These are phyloP conservation scores for Yoshiicerus persimilis DNA, from an alignment of 1,140 invertebrate genomes.

Conservation along the genomic window DNA sequence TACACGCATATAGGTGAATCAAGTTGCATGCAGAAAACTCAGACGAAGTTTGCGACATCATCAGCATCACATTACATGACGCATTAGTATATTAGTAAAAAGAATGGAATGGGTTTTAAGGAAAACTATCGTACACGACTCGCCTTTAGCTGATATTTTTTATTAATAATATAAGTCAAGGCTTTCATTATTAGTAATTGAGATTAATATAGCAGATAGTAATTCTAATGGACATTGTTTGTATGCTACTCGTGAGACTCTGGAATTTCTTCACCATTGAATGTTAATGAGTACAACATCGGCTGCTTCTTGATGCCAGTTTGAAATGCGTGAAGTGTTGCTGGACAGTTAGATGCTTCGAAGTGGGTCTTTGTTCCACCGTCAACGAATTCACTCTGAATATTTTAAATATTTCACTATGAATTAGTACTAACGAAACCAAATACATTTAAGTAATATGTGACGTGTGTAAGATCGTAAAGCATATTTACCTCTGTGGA, in stretches of 20 bases:
- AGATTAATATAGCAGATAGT: too few relatives aligned
- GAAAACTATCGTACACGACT: too few relatives aligned
- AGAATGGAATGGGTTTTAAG: too few relatives aligned
- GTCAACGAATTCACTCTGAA: conserved; percentile 75
- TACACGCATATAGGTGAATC: too few relatives aligned
- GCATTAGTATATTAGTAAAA: too few relatives aligned
- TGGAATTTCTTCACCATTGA: conserved; percentile 46
- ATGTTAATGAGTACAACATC: conserved; percentile 45
- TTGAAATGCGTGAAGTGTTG: conserved; percentile 43
- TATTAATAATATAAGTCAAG: too few relatives aligned
- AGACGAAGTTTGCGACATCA: too few relatives aligned
- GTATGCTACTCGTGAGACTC: conserved; percentile 45
- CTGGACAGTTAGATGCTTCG: conserved; percentile 39
- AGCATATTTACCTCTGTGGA: conserved; percentile 61
- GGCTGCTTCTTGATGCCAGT: conserved; percentile 49
- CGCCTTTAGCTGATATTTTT: too few relatives aligned
- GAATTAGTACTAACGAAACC: neutral
- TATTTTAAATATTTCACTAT: neutral
- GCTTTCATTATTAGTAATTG: too few relatives aligned
- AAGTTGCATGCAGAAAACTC: too few relatives aligned
- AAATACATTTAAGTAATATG: neutral
- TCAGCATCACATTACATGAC: too few relatives aligned
- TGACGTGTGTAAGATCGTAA: neutral
- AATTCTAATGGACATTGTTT: neutral
- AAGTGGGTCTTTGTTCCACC: conserved; percentile 82